A percentile compares a stretch with the other conserved stretches of the same genome.
These are phyloP conservation scores for Pterostichus madidus DNA, from an alignment of 2,888 invertebrate genomes.

Conservation along the genomic window DNA sequence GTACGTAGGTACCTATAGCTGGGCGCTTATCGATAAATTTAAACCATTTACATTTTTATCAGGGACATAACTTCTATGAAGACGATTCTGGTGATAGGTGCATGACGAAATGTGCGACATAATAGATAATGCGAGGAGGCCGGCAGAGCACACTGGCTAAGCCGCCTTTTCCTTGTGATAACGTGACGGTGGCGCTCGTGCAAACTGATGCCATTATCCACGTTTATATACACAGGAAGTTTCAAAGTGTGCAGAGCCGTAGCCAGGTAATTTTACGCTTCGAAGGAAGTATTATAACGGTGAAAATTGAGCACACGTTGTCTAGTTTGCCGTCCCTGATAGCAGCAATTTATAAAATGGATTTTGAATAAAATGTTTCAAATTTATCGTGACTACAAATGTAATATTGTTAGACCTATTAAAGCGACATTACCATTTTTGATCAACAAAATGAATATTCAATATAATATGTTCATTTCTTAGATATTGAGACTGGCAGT, in stretches of 20 bases:
- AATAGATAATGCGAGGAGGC: constrained; percentile 14
- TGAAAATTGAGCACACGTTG: constrained; percentile 31
- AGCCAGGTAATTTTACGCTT: constrained; percentile 38
- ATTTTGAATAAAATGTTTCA: background rate
- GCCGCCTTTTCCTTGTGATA: constrained; percentile 9
- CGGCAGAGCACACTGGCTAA: constrained; percentile 8
- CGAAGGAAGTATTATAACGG: constrained; percentile 20
- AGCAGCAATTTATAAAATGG: background rate
- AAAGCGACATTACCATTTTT: too few relatives aligned
- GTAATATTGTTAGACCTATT: too few relatives aligned
- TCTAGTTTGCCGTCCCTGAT: constrained; percentile 16
- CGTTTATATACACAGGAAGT: constrained; percentile 35
- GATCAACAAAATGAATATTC: too few relatives aligned
- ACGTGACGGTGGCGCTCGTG: constrained; percentile 12
- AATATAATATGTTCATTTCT: too few relatives aligned
- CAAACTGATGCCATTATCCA: constrained; percentile 32
- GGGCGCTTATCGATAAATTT: constrained; percentile 7
- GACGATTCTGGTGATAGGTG: background rate
- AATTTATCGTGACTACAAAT: background rate
- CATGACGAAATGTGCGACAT: constrained; percentile 11
- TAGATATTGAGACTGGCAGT: too few relatives aligned
- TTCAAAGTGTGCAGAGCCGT: constrained; percentile 20
- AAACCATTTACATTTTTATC: constrained; percentile 10
- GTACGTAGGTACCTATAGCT: background rate
- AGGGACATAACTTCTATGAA: background rate